Evolutionary conservation across 1,140 invertebrate genomes (phyloP).

Genomic region (Frieseomelitta varia): DNA sequence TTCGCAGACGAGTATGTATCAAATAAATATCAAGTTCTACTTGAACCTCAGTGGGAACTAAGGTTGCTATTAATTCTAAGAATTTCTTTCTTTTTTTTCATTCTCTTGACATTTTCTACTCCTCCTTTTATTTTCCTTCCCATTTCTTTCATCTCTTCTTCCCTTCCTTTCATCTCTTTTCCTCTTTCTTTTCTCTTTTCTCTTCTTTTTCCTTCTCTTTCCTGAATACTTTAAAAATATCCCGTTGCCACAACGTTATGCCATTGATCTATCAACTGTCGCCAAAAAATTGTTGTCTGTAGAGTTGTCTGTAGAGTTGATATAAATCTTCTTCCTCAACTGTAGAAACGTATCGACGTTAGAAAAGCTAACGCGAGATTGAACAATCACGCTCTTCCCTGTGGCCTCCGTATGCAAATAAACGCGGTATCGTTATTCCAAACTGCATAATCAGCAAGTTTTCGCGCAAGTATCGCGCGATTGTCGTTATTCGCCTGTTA

Average conservation of each 20-base stretch:
- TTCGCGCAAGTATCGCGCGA: neutral
- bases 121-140: neutral
- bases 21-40: no score
- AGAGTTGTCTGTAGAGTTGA: no score
- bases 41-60: neutral
- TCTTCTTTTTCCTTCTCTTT: no score
- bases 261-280: neutral
- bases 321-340: no score
- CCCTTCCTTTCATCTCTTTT: no score
- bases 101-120: neutral
- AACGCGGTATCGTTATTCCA: neutral
- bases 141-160: neutral
- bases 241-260: neutral
- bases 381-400: neutral
- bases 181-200: no score
- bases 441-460: neutral
- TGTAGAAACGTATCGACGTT: neutral
- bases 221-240: neutral
- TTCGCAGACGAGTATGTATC: no score
- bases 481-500: neutral
- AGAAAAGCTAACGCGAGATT: no score
- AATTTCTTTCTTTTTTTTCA: neutral
- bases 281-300: no score
- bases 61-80: neutral
- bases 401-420: neutral